Evolutionary conservation across 2,113 vertebrate genomes (phyloP).

Genomic region (Natator depressus): DNA sequence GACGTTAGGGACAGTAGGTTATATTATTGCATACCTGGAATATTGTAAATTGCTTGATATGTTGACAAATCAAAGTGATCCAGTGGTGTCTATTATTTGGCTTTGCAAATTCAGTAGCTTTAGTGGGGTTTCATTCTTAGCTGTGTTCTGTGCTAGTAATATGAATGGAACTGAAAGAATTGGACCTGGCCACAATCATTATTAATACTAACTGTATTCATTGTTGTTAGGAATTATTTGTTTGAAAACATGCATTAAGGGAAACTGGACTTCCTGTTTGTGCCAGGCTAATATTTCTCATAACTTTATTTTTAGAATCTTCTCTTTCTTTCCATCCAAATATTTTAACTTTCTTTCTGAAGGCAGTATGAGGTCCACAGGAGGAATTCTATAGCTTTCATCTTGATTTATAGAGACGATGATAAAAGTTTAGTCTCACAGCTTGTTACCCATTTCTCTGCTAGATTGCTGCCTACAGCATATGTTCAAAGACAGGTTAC

Average conservation of each 20-base stretch:
- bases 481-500: constrained; percentile 83
- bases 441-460: constrained; percentile 78
- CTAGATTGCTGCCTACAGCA: constrained; percentile 79
- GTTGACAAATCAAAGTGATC: background rate
- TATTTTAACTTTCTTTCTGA: constrained; percentile 77
- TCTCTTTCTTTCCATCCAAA: constrained; percentile 67
- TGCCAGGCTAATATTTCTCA: constrained; percentile 32
- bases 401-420: constrained; percentile 85
- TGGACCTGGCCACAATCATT: background rate
- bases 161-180: background rate
- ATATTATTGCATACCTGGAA: background rate
- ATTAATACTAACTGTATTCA: constrained; percentile 32
- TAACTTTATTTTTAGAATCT: constrained; percentile 40
- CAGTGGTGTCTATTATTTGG: background rate
- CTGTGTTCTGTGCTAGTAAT: background rate
- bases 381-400: constrained; percentile 82
- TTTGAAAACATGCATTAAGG: background rate
- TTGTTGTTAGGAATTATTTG: background rate
- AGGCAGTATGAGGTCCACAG: constrained; percentile 77
- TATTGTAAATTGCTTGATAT: constrained; percentile 25
- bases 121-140: background rate
- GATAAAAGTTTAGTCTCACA: constrained; percentile 86
- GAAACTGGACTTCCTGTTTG: background rate
- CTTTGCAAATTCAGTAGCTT: background rate
- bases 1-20: background rate